phyloP scores from a whole-genome alignment of 2,888 invertebrate species.

The Microctonus hyperodae region DNA sequence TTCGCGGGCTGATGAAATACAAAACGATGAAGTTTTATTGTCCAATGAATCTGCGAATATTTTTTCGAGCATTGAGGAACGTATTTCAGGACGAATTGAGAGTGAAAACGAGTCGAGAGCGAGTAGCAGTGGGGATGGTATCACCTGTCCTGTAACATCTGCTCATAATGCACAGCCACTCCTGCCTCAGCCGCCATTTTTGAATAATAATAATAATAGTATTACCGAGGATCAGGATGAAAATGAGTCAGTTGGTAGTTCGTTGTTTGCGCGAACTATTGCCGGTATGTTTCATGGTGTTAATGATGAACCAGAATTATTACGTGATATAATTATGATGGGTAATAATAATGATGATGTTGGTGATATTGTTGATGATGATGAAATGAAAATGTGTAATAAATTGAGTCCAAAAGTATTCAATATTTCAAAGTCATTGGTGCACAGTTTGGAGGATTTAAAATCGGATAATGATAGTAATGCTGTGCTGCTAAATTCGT shows the following conservation, averaged over 20 bases:
- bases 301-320: slow-evolving; percentile 9
- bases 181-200: slow-evolving; percentile 36
- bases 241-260: slow-evolving; percentile 46
- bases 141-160: slow-evolving; percentile 56
- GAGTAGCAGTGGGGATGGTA: slow-evolving; percentile 48
- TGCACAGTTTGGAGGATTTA: slow-evolving; percentile 62
- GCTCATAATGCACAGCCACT: slow-evolving; percentile 41
- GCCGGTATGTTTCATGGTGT: slow-evolving; percentile 29
- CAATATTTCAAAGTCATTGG: slow-evolving; percentile 50
- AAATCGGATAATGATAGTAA: slow-evolving; percentile 53
- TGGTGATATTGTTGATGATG: slow-evolving; percentile 6
- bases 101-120: slow-evolving; percentile 17
- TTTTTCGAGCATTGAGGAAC: neutral
- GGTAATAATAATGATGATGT: slow-evolving; percentile 19
- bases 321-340: slow-evolving; percentile 2
- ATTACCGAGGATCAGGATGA: neutral
- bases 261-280: slow-evolving; percentile 46
- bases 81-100: slow-evolving; percentile 32
- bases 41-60: neutral
- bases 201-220: neutral
- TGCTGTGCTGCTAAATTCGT: slow-evolving; percentile 44
- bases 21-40: slow-evolving; percentile 12
- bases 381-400: slow-evolving; percentile 52
- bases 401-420: slow-evolving; percentile 75
- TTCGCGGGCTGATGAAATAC: slow-evolving; percentile 20